Evolutionary conservation across 2,797 vertebrate genomes (phyloP).

Genomic region (Sphaeramia orbicularis): DNA sequence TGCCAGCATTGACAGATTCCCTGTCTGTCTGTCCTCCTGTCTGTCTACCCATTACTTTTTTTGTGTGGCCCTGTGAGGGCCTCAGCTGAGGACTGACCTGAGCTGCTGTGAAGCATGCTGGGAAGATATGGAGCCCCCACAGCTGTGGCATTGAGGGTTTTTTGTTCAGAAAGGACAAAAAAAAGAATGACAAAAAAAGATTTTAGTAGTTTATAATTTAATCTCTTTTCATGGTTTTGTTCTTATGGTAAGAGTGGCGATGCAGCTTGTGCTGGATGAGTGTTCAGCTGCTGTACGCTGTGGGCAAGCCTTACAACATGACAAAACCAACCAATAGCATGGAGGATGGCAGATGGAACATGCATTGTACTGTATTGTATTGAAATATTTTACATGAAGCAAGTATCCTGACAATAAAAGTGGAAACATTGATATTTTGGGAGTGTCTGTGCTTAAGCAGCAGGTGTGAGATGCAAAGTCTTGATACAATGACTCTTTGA

Average conservation of each 20-base stretch:
- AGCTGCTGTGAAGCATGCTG: slow-evolving; percentile 82
- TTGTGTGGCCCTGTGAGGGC: slow-evolving; percentile 55
- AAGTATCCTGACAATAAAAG: slow-evolving; percentile 98
- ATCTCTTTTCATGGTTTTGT: slow-evolving; percentile 84
- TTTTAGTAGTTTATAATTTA: slow-evolving; percentile 88
- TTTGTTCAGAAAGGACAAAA: slow-evolving; percentile 76
- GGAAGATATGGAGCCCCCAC: slow-evolving; percentile 72
- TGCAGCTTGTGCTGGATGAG: slow-evolving; percentile 86
- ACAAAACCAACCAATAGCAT: slow-evolving; percentile 79
- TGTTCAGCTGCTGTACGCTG: slow-evolving; percentile 86
- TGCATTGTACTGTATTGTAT: slow-evolving; percentile 99
- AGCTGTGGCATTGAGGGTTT: slow-evolving; percentile 68
- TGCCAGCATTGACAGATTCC: slow-evolving; percentile 83
- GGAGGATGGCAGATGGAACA: slow-evolving; percentile 90
- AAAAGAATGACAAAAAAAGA: slow-evolving; percentile 79
- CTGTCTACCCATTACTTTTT: slow-evolving; percentile 46
- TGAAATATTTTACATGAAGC: slow-evolving; percentile 99
- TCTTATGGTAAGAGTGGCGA: slow-evolving; percentile 76
- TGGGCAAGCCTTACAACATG: slow-evolving; percentile 94
- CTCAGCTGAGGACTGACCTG: slow-evolving; percentile 78
- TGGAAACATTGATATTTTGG: slow-evolving; percentile 85
- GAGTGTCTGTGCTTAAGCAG: slow-evolving; percentile 1
- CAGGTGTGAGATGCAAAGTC: not conserved
- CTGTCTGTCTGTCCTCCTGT: slow-evolving; percentile 70
- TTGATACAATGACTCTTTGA: not conserved